These are phyloP conservation scores for Cheilosia pagana DNA, from an alignment of 2,888 invertebrate genomes.

Conservation along the genomic window DNA sequence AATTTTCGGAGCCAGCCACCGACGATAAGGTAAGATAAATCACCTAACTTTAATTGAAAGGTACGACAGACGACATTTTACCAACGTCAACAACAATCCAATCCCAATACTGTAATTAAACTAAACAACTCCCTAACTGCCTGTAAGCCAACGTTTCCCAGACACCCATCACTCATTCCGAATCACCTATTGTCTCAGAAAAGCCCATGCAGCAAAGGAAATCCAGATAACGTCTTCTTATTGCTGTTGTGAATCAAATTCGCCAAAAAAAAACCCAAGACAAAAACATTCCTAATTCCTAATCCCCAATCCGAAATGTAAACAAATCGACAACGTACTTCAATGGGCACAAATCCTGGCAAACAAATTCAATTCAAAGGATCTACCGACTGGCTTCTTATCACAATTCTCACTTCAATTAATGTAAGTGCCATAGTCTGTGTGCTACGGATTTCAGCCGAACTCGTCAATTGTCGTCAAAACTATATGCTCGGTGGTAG, in stretches of 20 bases:
- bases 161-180: not conserved
- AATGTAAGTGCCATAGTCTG: constrained; percentile 58
- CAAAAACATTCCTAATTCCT: not conserved
- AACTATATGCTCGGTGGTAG: not conserved
- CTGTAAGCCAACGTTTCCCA: no score
- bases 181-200: not conserved
- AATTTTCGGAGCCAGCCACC: no score
- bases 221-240: not conserved
- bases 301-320: constrained; percentile 47
- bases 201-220: not conserved
- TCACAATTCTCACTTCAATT: constrained; percentile 61
- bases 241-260: not conserved
- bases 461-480: constrained; percentile 23
- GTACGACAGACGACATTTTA: no score
- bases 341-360: constrained; percentile 53
- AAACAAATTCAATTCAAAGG: constrained; percentile 48
- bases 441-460: constrained; percentile 15
- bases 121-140: no score
- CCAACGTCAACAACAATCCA: no score
- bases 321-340: constrained; percentile 49
- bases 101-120: no score
- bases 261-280: not conserved
- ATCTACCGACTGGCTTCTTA: constrained; percentile 27
- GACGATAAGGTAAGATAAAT: no score
- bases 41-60: no score